phyloP scores from a whole-genome alignment of 2,797 vertebrate species.

The Bothrops alternatus region DNA sequence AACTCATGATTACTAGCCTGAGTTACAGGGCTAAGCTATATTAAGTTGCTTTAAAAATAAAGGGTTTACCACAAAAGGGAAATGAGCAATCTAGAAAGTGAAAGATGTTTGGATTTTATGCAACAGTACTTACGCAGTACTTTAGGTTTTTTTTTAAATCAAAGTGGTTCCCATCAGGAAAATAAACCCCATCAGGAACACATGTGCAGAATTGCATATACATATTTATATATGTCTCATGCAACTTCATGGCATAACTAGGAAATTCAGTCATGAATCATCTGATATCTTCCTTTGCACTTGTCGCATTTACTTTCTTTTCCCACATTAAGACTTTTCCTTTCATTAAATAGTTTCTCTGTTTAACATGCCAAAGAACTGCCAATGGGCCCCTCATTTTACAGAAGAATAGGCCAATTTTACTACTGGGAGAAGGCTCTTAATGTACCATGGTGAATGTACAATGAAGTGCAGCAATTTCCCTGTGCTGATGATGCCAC shows the following conservation, averaged over 20 bases:
- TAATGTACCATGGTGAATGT: conserved; percentile 81
- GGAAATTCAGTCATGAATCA: conserved; percentile 49
- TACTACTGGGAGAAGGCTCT: conserved; percentile 76
- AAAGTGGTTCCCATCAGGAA: conserved; percentile 5
- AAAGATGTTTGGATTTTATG: conserved; percentile 21
- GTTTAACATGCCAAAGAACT: conserved; percentile 83
- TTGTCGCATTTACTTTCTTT: conserved; percentile 59
- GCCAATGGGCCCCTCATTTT: conserved; percentile 77
- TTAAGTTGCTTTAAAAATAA: conserved; percentile 42
- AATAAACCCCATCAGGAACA: not conserved
- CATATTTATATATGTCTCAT: not conserved
- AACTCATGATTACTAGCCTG: conserved; percentile 23
- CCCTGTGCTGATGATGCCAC: conserved; percentile 81
- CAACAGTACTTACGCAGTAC: not conserved
- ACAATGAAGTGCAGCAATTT: conserved; percentile 81
- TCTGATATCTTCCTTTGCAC: conserved; percentile 50
- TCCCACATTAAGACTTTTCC: conserved; percentile 70
- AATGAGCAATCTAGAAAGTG: not conserved
- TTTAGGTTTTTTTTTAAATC: conserved; percentile 29
- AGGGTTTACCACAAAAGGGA: not conserved
- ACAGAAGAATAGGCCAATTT: conserved; percentile 81
- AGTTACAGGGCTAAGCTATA: conserved; percentile 40
- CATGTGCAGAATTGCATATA: not conserved
- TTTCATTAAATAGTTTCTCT: conserved; percentile 80
- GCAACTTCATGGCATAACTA: conserved; percentile 34